These are phyloP conservation scores for Ailurus styani DNA, from an alignment of 2,113 vertebrate genomes.

Conservation along the genomic window DNA sequence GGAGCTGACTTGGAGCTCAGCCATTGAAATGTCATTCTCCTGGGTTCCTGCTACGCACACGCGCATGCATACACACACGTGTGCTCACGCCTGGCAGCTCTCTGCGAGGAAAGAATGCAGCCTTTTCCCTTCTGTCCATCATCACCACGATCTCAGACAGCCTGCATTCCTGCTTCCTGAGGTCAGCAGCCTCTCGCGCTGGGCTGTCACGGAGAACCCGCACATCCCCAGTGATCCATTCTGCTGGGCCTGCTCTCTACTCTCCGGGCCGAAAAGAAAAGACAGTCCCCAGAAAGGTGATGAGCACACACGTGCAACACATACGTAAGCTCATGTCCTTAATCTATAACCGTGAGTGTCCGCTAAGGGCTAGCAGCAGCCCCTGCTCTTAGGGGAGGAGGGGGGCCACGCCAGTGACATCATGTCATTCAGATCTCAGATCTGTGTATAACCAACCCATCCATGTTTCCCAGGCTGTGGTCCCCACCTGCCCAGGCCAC, in stretches of 20 bases:
- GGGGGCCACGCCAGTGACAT: neutral
- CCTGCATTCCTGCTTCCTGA: constrained; percentile 19
- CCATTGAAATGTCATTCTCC: neutral
- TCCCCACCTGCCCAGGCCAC: neutral
- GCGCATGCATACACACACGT: too few relatives aligned
- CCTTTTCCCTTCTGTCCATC: neutral
- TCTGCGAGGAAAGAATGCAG: constrained; percentile 2
- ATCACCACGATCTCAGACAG: neutral
- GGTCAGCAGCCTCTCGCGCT: neutral
- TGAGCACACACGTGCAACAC: too few relatives aligned
- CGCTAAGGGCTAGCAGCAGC: neutral
- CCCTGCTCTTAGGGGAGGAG: neutral
- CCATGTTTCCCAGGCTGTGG: neutral
- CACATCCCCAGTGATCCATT: neutral
- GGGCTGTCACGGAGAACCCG: neutral
- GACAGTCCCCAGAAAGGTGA: neutral
- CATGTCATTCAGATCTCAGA: neutral
- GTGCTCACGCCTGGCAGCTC: neutral
- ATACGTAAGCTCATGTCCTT: neutral
- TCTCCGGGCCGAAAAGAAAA: neutral
- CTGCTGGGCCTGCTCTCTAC: neutral
- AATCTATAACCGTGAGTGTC: neutral
- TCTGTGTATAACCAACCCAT: neutral
- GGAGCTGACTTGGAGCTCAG: neutral
- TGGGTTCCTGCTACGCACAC: neutral